Evolutionary conservation across 2,888 invertebrate genomes (phyloP), one percentile per base, ranked within the genome.

Genomic region (Microplitis manilae): DNA sequence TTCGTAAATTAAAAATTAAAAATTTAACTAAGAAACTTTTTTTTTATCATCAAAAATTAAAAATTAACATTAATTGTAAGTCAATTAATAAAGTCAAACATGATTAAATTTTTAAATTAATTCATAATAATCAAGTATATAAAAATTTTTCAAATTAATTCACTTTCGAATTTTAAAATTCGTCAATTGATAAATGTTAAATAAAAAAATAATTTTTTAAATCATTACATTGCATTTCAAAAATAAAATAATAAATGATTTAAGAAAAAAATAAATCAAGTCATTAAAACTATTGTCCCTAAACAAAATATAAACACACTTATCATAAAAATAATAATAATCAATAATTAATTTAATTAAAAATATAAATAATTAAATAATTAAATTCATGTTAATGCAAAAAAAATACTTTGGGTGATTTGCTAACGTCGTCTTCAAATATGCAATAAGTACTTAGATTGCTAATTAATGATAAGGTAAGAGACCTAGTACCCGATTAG

Each of bases 221-320:
- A 64, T 64, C 15, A 60, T 60, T 60, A 60, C 15, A 20, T 62
- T 73, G 64, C 72, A 40, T 62, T 62, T 62, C 4, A 20, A 5
- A 50, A 50, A 50, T 50, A 50, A 50, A 13, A 50, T 9, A 13
- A 50, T 50, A 9, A 9, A 9, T 50, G 7, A 64, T 64, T 64
- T 1, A 64, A 1, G 9, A 50, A 13, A 50, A 50, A 50, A 50
- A 9, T 50, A 50, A 9, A 50, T 50, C 7, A 50, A 50, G 8
- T 50, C 5, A 9, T 59, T 15, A 30, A 65, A 59, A 40, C 50
- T 20, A 68, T 69, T 15, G 50, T 68, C 41, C 65, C 65, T 39
- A 8, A 61, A 68, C 50, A 50, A 50, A 50, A 59, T 68, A 67
- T 50, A 30, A 30, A 59, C n/a, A 50, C 60, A 59, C 72, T 38